phyloP scores from a whole-genome alignment of 1,140 invertebrate genomes.

The Anastrepha obliqua region DNA sequence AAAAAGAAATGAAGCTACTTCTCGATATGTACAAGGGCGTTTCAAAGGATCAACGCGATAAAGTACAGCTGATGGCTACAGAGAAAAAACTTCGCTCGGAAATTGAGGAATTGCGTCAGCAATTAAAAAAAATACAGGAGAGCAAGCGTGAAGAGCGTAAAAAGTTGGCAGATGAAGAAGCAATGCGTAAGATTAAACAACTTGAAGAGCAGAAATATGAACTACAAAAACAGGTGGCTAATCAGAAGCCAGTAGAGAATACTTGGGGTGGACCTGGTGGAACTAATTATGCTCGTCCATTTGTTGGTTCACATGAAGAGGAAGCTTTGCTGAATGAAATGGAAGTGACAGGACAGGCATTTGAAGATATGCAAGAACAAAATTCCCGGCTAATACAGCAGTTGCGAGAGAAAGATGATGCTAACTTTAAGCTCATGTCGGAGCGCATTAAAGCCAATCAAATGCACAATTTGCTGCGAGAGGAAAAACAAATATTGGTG shows the following conservation, averaged over 20 bases:
- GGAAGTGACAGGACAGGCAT: conserved; percentile 99
- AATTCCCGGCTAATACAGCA: conserved; percentile 97
- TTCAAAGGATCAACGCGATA: conserved; percentile 96
- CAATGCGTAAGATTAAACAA: conserved; percentile 94
- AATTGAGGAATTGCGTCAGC: conserved; percentile 90
- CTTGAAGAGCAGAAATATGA: conserved; percentile 93
- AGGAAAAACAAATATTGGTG: conserved; percentile 80
- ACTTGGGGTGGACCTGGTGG: conserved; percentile 73
- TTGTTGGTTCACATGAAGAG: conserved; percentile 88
- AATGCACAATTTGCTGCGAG: conserved; percentile 93
- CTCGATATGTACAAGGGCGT: conserved; percentile 98
- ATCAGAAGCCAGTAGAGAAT: conserved; percentile 87
- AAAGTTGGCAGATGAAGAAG: conserved; percentile 96
- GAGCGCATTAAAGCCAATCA: conserved; percentile 98
- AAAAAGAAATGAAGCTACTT: conserved; percentile 94
- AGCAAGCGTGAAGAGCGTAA: conserved; percentile 93
- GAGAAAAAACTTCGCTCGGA: conserved; percentile 93
- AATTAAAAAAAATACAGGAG: conserved; percentile 91
- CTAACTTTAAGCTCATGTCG: conserved; percentile 99
- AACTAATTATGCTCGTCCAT: conserved; percentile 76
- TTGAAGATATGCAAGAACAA: conserved; percentile 99
- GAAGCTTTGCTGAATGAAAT: conserved; percentile 98
- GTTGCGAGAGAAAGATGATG: conserved; percentile 97
- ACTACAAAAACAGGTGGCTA: conserved; percentile 87
- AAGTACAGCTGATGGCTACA: conserved; percentile 95